Evolutionary conservation across 2,113 vertebrate genomes (phyloP).

Genomic region (Psittacula cyanocephala): DNA sequence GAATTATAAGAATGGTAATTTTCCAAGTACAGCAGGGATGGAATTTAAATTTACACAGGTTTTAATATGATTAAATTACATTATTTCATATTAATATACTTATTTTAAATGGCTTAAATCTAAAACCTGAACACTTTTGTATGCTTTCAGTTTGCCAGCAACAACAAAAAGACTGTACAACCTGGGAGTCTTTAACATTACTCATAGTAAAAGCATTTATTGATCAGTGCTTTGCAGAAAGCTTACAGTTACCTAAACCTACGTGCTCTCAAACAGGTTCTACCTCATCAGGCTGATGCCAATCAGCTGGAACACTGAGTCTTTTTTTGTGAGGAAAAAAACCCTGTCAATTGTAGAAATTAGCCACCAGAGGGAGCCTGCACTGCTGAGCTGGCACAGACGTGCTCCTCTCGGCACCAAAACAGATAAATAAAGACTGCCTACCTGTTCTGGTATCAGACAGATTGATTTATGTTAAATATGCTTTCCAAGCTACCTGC

Average conservation of each 20-base stretch:
- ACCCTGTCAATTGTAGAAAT: fast-evolving
- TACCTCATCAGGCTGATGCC: neutral
- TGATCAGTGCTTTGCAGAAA: neutral
- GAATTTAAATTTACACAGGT: neutral
- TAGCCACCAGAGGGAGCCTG: constrained; percentile 45
- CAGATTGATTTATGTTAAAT: neutral
- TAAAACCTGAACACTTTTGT: neutral
- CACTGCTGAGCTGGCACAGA: neutral
- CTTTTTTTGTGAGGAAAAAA: fast-evolving
- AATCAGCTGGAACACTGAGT: fast-evolving
- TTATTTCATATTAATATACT: neutral
- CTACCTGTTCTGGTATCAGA: neutral
- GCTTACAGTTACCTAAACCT: neutral
- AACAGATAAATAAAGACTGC: neutral
- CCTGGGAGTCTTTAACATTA: neutral
- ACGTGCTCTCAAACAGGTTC: neutral
- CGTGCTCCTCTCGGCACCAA: fast-evolving
- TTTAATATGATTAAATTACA: neutral
- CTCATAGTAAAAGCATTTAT: neutral
- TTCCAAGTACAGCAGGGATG: neutral
- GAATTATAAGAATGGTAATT: neutral
- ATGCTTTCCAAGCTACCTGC: neutral
- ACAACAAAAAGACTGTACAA: neutral
- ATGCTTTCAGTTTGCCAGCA: neutral
- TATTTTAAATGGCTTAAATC: neutral